These are phyloP conservation scores for Labeo calbasu DNA, from an alignment of 2,797 vertebrate genomes.

Conservation along the genomic window DNA sequence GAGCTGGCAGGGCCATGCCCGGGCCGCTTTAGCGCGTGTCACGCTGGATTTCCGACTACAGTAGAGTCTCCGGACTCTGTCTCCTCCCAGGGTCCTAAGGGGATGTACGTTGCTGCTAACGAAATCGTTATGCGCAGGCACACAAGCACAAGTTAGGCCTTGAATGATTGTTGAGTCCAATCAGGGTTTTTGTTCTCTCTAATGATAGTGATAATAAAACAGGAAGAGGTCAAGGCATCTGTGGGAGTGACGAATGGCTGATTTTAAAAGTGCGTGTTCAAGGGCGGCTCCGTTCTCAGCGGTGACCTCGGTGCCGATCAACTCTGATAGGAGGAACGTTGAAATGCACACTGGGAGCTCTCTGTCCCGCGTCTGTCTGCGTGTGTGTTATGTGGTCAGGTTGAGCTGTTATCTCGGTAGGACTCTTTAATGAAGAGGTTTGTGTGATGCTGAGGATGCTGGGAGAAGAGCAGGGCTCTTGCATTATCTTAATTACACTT, in stretches of 20 bases:
- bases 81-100: conserved; percentile 1
- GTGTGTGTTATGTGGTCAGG: conserved; percentile 59
- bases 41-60: conserved; percentile 50
- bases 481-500: conserved; percentile 77
- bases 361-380: not conserved
- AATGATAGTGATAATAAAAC: conserved; percentile 54
- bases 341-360: conserved; percentile 27
- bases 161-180: conserved; percentile 48
- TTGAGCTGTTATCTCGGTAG: conserved; percentile 66
- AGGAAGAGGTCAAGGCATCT: conserved; percentile 60
- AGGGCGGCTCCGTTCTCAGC: conserved; percentile 31
- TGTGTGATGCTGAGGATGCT: conserved; percentile 69
- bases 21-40: conserved; percentile 38
- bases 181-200: conserved; percentile 45
- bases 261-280: conserved; percentile 46
- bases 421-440: conserved; percentile 71
- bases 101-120: not conserved
- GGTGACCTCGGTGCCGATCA: conserved; percentile 7
- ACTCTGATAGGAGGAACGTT: conserved; percentile 12
- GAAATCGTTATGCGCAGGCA: conserved; percentile 19
- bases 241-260: conserved; percentile 31
- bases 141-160: conserved; percentile 38
- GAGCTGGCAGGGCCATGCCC: conserved; percentile 27
- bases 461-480: conserved; percentile 72
- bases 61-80: conserved; percentile 8